Percentiles rank a stretch among this genome's conserved stretches.
These are phyloP conservation scores for Heliangelus exortis DNA, from an alignment of 2,797 vertebrate species.

Conservation along the genomic window DNA sequence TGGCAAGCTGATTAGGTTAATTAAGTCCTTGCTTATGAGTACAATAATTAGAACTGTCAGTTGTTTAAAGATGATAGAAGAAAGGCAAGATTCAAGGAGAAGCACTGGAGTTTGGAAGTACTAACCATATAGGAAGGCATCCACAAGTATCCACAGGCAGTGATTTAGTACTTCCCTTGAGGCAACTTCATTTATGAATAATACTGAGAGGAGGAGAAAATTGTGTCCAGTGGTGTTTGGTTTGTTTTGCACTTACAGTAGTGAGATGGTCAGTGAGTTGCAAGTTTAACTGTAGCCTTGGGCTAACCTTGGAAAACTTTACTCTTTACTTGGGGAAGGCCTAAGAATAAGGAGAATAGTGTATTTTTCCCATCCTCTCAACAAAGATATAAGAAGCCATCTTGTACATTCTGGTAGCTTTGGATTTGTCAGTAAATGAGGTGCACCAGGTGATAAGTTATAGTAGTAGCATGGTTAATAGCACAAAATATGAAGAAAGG, in stretches of 20 bases:
- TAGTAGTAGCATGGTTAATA: background rate
- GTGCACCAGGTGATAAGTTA: background rate
- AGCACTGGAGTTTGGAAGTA: background rate
- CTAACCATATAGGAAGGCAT: background rate
- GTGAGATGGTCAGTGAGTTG: background rate
- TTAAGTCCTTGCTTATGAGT: constrained; percentile 60
- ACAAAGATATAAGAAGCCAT: background rate
- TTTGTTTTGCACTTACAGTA: background rate
- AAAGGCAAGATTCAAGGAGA: constrained; percentile 40
- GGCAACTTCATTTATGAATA: background rate
- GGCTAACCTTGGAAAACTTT: background rate
- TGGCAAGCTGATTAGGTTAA: constrained; percentile 68
- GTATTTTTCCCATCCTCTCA: background rate
- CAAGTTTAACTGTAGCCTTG: background rate
- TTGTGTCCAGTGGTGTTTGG: background rate
- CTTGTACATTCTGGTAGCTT: background rate
- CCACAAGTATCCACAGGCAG: background rate
- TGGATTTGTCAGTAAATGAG: background rate
- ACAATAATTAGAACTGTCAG: constrained; percentile 64
- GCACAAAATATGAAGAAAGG: background rate
- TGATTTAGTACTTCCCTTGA: background rate
- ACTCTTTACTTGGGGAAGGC: background rate
- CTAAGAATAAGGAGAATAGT: background rate
- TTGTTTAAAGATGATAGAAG: constrained; percentile 37
- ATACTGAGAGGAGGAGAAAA: background rate